phyloP scores from a whole-genome alignment of 2,113 vertebrate genomes.

The Gnathonemus longibarbis region DNA sequence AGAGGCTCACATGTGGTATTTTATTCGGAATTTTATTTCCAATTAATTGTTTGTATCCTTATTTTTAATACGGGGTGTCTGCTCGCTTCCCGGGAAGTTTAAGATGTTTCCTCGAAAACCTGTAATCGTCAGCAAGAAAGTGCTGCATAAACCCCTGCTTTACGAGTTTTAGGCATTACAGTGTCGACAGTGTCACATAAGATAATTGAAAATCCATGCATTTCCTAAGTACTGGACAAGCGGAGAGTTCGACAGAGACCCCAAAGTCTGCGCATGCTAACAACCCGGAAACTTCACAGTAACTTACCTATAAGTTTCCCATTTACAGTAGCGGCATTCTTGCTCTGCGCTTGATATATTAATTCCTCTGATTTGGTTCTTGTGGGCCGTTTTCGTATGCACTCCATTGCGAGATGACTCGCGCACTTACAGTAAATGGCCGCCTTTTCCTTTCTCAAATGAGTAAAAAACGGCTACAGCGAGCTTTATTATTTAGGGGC shows the following conservation, averaged over 20 bases:
- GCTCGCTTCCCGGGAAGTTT: not conserved
- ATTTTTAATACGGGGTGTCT: not conserved
- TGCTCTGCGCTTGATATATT: slow-evolving; percentile 18
- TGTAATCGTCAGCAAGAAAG: not conserved
- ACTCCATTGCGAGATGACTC: slow-evolving; percentile 44
- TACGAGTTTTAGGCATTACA: not conserved
- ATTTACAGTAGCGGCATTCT: slow-evolving; percentile 38
- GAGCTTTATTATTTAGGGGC: not conserved
- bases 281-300: not conserved
- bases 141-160: not conserved
- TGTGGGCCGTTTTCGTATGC: slow-evolving; percentile 36
- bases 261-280: not conserved
- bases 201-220: not conserved
- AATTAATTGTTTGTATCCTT: not conserved
- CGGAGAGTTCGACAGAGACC: not conserved
- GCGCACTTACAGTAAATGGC: not conserved
- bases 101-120: not conserved
- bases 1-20: not conserved
- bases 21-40: not conserved
- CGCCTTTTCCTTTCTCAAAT: not conserved
- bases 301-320: slow-evolving; percentile 53
- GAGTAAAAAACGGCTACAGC: not conserved
- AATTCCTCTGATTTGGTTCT: slow-evolving; percentile 51
- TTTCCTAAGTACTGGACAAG: not conserved
- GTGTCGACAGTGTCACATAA: not conserved